Conservation (phyloP, 2,888 invertebrate species). For the Drosophila neotestacea region DNA sequence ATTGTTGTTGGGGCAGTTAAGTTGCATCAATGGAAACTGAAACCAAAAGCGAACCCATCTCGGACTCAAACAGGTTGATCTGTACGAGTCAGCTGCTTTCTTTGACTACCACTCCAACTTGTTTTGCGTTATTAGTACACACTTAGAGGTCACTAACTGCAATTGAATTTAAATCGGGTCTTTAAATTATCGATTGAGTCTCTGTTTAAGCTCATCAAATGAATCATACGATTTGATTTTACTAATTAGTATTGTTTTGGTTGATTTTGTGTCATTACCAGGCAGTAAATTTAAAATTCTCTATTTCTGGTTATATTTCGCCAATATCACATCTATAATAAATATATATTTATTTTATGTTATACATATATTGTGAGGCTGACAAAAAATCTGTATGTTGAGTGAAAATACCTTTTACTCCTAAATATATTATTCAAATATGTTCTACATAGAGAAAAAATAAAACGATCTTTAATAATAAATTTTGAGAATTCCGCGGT, state of each 20-base stretch:
- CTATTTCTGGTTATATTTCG: no score
- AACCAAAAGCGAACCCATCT: constrained; percentile 17
- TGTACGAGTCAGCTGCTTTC: constrained; percentile 55
- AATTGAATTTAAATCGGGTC: constrained; percentile 22
- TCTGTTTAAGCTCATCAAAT: neutral
- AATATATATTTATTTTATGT: no score
- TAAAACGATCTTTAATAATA: neutral
- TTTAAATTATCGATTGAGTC: constrained; percentile 1
- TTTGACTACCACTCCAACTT: constrained; percentile 27
- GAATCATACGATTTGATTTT: constrained; percentile 10
- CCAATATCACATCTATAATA: no score
- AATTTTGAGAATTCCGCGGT: neutral
- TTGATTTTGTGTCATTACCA: neutral
- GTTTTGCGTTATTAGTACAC: constrained; percentile 5
- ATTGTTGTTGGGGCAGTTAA: constrained; percentile 29
- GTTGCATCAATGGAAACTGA: constrained; percentile 47
- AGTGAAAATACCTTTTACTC: no score
- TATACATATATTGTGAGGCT: no score
- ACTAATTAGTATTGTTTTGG: neutral
- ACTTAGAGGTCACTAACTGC: constrained; percentile 42
- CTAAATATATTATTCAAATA: no score
- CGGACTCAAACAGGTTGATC: constrained; percentile 58
- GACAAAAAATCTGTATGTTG: no score
- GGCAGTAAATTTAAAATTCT: neutral
- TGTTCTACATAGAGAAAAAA: no score